A percentile compares a stretch with the other conserved stretches of the same genome.
phyloP scores from a whole-genome alignment of 1,140 invertebrate species.

The Nephila pilipes region DNA sequence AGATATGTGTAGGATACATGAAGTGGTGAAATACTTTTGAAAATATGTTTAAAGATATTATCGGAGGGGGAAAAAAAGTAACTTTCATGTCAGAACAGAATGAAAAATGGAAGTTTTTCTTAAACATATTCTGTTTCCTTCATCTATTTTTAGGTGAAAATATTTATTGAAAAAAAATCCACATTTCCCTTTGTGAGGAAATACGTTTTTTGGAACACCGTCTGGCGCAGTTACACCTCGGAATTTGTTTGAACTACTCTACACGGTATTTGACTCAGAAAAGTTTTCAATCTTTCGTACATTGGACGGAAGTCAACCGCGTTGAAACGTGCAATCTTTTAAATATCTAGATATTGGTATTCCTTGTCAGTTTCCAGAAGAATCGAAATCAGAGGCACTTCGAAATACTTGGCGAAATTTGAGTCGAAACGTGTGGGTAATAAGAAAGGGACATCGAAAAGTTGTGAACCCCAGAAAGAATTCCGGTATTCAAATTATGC shows the following conservation, averaged over 20 bases:
- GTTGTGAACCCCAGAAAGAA: not conserved
- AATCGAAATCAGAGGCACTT: not conserved
- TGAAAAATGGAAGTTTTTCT: slow-evolving; percentile 45
- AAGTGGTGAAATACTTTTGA: not conserved
- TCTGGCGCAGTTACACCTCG: not conserved
- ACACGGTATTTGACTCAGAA: slow-evolving; percentile 1
- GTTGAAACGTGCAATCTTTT: not conserved
- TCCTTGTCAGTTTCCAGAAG: not conserved
- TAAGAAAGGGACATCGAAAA: not conserved
- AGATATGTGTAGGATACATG: slow-evolving; percentile 9
- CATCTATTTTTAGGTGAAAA: slow-evolving; percentile 37
- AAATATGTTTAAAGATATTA: slow-evolving; percentile 32
- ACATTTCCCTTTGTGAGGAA: not conserved
- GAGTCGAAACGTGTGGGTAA: not conserved
- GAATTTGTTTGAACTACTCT: not conserved
- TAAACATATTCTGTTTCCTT: slow-evolving; percentile 42
- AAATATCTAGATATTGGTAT: not conserved
- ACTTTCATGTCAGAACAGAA: slow-evolving; percentile 4
- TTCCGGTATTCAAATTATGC: not conserved
- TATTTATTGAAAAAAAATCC: not conserved
- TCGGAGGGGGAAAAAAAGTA: not conserved
- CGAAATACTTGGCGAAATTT: not conserved
- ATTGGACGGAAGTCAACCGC: not conserved
- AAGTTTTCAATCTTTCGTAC: not conserved
- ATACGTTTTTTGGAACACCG: not conserved